Base-by-base conservation (phyloP, 64 coral and sea anemone species). In the Trachythela sp. region DNA sequence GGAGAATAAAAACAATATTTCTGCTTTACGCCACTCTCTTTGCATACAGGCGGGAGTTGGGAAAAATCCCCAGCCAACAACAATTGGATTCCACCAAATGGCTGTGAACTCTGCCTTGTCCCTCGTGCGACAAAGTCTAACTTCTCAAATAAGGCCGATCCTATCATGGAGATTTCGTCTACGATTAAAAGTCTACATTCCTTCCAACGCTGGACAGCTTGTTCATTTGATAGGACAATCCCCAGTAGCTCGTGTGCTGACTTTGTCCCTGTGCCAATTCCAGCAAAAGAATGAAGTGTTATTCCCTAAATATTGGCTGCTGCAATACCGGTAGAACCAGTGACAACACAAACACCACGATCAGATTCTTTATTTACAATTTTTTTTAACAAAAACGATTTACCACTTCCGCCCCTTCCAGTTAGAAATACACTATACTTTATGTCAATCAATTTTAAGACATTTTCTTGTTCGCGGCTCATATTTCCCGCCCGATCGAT, bases 221-320 rank as follows among this genome's bases (percentile, higher is more conserved):
- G 56, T n/a, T 59, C 18, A 11, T 88, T 88, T 2, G 18, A 59
- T 39, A 70, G 37, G 71, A 88, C 60, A 42, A 41, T 32, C 3
- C 26, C 29, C 11, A 91, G 20, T 43, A 86, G 48, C 40, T 91
- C 84, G 40, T 91, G 90, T 33, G 84, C 14, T 29, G 48, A 20
- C 38, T 86, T 86, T 30, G 30, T 51, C 0, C 39, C 84, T 0
- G 43, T 91, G 1, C 43, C 39, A 48, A 87, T 91, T 54, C 84
- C 90, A 51, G 90, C 85, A 70, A 91, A 91, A 1, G 90, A 90
- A 86, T 91, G 90, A 48, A 87, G 40, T 32, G 90, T 91, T 18
- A 36, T 58, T 34, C 85, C 84, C 43, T 39, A 54, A 64, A 86
- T 86, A 36, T 86, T 42, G 1, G 20, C 39, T 51, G 45, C 20